Evolutionary conservation across 2,113 vertebrate genomes (phyloP), one percentile per base, ranked within the genome.

Genomic region (Poecile atricapillus): DNA sequence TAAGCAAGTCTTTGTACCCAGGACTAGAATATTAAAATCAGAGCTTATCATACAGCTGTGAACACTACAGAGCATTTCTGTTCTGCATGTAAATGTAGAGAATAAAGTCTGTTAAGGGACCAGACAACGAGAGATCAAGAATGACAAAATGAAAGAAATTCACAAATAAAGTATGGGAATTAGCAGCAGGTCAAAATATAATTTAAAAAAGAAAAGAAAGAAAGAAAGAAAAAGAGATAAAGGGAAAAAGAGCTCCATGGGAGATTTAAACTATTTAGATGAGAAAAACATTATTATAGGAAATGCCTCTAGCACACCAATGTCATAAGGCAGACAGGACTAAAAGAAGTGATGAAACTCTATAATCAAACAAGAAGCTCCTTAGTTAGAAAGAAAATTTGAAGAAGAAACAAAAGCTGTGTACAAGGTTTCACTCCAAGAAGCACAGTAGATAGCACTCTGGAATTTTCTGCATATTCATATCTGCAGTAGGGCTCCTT

Each of bases 11-110:
- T 93, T 82, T 92, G 47, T 86, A 79, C 27, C 52, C 13, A 41
- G 35, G 58, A 83, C 50, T 83, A 82, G 52, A 86, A 71, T 93
- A 96, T 87, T 87, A 94, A 96, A 93, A 90, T 35, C 53, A 67
- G 28, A 83, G 47, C 35, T 95, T 93, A 85, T 96, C 63, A 67
- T 88, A 70, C 85, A 90, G 31, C 58, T 81, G 31, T 85, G 67
- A 92, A 81, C 76, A 30, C 67, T 67, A 50, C 27, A 59, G 64
- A 77, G 78, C 23, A 62, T 20, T 76, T 91, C 43, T 92, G 33
- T 82, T 80, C 37, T 81, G 68, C 22, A 76, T 76, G 59, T 87
- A 78, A 96, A 79, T 56, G 39, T 30, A 88, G 13, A 84, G 62
- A 88, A 80, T 53, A 87, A 56, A 80, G 55, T n/a, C 49, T 82